A percentile compares a stretch with the other conserved stretches of the same genome.
phyloP scores from a whole-genome alignment of 1,140 invertebrate species.

The Saxidomus purpurata region DNA sequence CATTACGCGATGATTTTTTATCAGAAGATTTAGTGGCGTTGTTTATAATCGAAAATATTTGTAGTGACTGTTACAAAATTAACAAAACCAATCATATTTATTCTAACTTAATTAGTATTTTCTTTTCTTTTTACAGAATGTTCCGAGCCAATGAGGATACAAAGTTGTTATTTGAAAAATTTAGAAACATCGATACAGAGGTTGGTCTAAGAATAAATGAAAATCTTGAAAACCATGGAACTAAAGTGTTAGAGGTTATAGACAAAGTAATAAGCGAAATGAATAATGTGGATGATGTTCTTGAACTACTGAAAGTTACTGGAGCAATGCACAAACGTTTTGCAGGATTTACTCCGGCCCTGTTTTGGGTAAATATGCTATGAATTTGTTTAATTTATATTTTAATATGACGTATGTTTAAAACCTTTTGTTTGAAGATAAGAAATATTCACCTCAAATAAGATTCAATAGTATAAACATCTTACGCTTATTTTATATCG shows the following conservation, averaged over 20 bases:
- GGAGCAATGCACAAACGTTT: conserved; percentile 76
- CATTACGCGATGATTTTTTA: no score
- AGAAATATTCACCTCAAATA: no score
- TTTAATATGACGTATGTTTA: no score
- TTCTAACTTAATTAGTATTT: no score
- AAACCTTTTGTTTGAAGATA: no score
- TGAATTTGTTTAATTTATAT: no score
- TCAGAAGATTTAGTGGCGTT: no score
- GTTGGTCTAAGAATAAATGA: conserved; percentile 81
- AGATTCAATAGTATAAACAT: no score
- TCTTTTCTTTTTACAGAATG: conserved; percentile 76
- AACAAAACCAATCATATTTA: no score
- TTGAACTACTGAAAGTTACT: conserved; percentile 74
- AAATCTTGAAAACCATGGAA: conserved; percentile 80
- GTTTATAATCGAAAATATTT: no score
- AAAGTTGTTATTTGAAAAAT: conserved; percentile 76
- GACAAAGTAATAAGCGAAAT: conserved; percentile 82
- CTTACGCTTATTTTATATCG: no score
- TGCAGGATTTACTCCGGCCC: conserved; percentile 73
- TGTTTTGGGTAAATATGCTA: conserved; percentile 79
- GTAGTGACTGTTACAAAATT: no score
- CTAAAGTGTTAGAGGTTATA: conserved; percentile 80
- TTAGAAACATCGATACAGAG: conserved; percentile 74
- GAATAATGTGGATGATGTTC: conserved; percentile 81
- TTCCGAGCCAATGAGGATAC: conserved; percentile 75